Conservation (phyloP, 1,140 invertebrate species). For the Drosophila arizonae region DNA sequence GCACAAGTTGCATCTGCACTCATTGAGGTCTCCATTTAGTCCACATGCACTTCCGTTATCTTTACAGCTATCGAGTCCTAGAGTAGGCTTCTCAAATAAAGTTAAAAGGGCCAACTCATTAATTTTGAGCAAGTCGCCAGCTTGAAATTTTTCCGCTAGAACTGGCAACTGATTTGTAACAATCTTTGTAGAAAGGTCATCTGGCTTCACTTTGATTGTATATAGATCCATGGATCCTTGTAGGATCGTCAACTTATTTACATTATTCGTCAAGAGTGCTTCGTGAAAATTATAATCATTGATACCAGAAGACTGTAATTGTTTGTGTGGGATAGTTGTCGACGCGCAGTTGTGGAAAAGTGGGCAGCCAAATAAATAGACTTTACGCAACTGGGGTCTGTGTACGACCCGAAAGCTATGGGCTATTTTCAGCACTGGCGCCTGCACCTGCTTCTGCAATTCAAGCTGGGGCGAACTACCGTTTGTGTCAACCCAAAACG, state of each 20-base stretch:
- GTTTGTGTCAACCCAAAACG: neutral
- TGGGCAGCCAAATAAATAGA: constrained; percentile 14
- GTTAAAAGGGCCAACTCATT: constrained; percentile 11
- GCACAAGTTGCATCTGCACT: constrained; percentile 10
- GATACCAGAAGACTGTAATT: neutral
- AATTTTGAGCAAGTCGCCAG: neutral
- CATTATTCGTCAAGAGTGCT: constrained; percentile 4
- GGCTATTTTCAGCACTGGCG: neutral
- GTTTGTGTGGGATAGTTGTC: neutral
- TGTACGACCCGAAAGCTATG: neutral
- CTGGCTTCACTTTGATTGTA: neutral
- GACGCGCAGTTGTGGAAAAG: constrained; percentile 7
- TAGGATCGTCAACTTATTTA: neutral
- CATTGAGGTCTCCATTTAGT: neutral
- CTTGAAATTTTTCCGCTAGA: no score
- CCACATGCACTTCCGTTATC: neutral
- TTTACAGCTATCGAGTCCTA: no score
- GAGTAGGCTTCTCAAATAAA: neutral
- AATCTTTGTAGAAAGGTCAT: neutral
- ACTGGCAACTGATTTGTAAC: neutral
- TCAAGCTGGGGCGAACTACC: neutral
- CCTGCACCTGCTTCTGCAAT: neutral
- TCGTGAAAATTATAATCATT: neutral
- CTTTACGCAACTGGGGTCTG: neutral
- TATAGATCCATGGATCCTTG: neutral